Base-by-base conservation (phyloP, 2,113 vertebrate genomes). In the Hippolais icterina region DNA sequence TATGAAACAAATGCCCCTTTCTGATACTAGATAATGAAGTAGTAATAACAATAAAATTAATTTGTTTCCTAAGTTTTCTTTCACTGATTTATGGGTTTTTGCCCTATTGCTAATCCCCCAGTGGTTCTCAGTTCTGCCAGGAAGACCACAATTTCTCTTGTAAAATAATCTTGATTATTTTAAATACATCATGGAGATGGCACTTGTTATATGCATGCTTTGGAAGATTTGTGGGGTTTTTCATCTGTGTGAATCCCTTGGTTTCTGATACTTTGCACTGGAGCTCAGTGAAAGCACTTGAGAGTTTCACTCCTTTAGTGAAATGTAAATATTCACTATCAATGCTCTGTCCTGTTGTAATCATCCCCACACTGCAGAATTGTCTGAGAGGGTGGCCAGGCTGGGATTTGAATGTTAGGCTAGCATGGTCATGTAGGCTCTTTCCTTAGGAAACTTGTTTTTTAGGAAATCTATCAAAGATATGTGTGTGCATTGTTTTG, bases 401-500 rank as follows among this genome's bases (percentile, higher is more conserved):
- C 44, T 68, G 74, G 37, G 39, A 14, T 29, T 42, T 21, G 11
- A 21, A 2, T 27, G 27, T 70, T 72, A 11, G 59, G 18, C 42
- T 46, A 59, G 16, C 44, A 19, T 2, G 6, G 68, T 37, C 50
- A 50, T 0, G 0, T 47, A 25, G 46, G 41, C 46, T 33, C 5
- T 57, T 80, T 29, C 71, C 78, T 83, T 10, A 80, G 61, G 66
- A 72, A 92, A 24, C 39, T 25, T 63, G 22, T 1, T 44, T 53
- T 84, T 84, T 41, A 75, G 72, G 42, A 56, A 88, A 15, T 60
- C 33, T 12, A 2, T 46, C 27, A 42, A 65, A 59, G 35, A 9
- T 23, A 2, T 0, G 3, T 9, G 8, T 63, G 35, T 2, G 0
- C 1, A 1, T 25, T 61, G 49, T 52, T 90, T 78, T 70, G 41